Base-by-base conservation (phyloP, 2,113 vertebrate genomes). In the Andinoacara biseriatus region DNA sequence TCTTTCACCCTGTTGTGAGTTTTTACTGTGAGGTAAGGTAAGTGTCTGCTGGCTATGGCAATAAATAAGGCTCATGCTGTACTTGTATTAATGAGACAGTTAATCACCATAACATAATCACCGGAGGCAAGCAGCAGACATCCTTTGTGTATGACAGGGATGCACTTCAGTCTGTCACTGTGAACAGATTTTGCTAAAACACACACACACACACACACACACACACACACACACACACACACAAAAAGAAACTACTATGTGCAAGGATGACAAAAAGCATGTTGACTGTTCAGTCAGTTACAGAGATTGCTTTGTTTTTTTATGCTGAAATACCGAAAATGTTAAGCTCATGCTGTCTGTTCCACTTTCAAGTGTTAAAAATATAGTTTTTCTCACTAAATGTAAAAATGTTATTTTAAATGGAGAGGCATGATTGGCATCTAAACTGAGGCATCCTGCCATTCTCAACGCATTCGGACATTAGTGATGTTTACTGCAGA, bases 401-500 rank as follows among this genome's bases (percentile, higher is more conserved):
- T 76, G 26, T 57, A 5, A 49, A 62, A 20, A 18, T 58, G 6
- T 57, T 58, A n/a, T 14, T 67, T 74, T 58, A 38, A 26, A 22
- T 20, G 5, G 56, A 5, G 24, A 17, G 1, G 49, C 8, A 31
- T 1, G 15, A 62, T 29, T 3, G 2, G 18, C 24, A 24, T 26
- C 62, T 65, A 26, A 58, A 59, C n/a, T 17, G 33, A 35, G 57
- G 2, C 80, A 22, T 18, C 17, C 5, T 46, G 22, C 33, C 29
- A 65, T 43, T 69, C 20, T 62, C 58, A 58, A 43, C 17, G 13
- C 40, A 7, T 26, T 77, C 22, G 57, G 18, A 35, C 43, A 67
- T 62, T 20, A 76, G 15, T 29, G 7, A 58, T 86, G 7, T 3
- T 83, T 76, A 86, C 3, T 79, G 57, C 33, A 67, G 78, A 83